Conservation (phyloP, 2,888 invertebrate genomes). For the Diarsia dahlii region DNA sequence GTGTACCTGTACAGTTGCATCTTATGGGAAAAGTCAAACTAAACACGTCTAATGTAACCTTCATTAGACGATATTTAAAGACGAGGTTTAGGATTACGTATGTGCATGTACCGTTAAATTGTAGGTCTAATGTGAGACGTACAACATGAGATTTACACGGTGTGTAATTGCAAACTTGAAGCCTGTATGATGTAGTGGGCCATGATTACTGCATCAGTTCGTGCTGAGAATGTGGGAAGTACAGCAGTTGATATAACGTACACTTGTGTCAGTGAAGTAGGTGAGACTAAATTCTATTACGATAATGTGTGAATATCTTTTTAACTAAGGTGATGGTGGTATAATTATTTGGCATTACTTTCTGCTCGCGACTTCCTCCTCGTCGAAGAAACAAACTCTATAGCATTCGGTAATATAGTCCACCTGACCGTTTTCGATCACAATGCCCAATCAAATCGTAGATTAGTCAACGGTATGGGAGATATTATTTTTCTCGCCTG, state of each 20-base stretch:
- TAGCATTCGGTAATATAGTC: too few relatives aligned
- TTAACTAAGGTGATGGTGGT: too few relatives aligned
- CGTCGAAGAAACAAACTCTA: too few relatives aligned
- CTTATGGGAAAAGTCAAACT: not conserved
- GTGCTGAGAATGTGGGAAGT: conserved; percentile 17
- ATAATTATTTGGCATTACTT: not conserved
- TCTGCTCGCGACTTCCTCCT: not conserved
- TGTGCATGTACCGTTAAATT: conserved; percentile 39
- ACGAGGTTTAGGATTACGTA: not conserved
- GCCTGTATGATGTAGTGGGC: not conserved
- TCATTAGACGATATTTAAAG: not conserved
- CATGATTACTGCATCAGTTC: conserved; percentile 15
- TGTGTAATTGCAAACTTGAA: conserved; percentile 38
- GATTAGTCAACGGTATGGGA: too few relatives aligned
- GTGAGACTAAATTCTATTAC: conserved; percentile 32
- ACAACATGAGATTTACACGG: conserved; percentile 7
- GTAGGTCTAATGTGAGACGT: conserved; percentile 22
- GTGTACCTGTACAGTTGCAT: not conserved
- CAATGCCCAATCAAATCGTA: too few relatives aligned
- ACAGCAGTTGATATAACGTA: conserved; percentile 1
- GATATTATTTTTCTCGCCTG: too few relatives aligned
- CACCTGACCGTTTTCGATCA: too few relatives aligned
- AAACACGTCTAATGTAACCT: not conserved
- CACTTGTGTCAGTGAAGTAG: conserved; percentile 10
- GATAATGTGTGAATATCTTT: not conserved